Percentiles rank a stretch among this genome's conserved stretches.
Evolutionary conservation across 1,140 invertebrate species (phyloP).

Genomic region (Colletes gigas): DNA sequence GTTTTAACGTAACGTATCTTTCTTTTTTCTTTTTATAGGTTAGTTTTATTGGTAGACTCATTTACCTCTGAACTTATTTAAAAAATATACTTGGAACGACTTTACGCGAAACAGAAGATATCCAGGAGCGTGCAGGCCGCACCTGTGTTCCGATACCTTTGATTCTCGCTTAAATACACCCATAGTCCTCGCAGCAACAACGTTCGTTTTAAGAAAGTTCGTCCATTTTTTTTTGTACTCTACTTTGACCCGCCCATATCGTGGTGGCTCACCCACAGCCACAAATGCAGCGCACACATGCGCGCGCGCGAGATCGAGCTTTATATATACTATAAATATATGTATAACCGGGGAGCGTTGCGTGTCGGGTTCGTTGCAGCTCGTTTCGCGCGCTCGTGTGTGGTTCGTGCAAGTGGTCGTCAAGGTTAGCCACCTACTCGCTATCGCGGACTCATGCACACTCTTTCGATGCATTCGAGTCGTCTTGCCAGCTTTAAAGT

Average conservation of each 20-base stretch:
- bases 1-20: too few relatives aligned
- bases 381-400: conserved; percentile 23
- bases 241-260: conserved; percentile 6
- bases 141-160: conserved; percentile 55
- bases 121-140: conserved; percentile 25
- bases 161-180: conserved; percentile 48
- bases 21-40: too few relatives aligned
- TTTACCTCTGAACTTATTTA: too few relatives aligned
- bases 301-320: too few relatives aligned
- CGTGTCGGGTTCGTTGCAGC: not conserved
- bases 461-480: conserved; percentile 52
- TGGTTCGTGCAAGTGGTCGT: conserved; percentile 65
- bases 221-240: not conserved
- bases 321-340: too few relatives aligned
- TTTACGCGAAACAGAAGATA: conserved; percentile 11
- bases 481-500: conserved; percentile 60
- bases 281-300: too few relatives aligned
- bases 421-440: conserved; percentile 76
- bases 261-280: too few relatives aligned
- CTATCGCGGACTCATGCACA: conserved; percentile 50
- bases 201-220: conserved; percentile 42
- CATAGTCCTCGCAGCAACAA: conserved; percentile 23
- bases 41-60: too few relatives aligned
- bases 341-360: not conserved
- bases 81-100: conserved; percentile 19